Base-by-base conservation (phyloP, 2,888 invertebrate genomes). In the Craniophora ligustri region DNA sequence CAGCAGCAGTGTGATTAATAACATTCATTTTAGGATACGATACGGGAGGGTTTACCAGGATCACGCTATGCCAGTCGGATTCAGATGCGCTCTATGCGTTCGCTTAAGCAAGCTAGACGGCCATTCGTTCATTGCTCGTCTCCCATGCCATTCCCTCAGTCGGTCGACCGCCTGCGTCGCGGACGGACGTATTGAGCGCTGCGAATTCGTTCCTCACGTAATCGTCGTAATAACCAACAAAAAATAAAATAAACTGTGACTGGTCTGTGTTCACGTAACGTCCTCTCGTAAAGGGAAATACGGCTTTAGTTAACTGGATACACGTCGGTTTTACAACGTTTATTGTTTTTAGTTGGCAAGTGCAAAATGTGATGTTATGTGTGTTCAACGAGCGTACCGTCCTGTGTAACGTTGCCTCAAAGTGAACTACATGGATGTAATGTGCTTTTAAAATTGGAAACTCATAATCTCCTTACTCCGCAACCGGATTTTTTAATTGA, bases 291-390 rank as follows among this genome's bases (percentile, higher is more conserved):
- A 75, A 73, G 75, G 73, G 69, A 74, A 75, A 72, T 58, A 61
- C 76, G 66, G 69, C 67, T 71, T 74, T 70, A 67, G 64, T 72
- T 63, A 81, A 84, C 85, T 84, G 87, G 83, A 88, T 87, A 70
- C 76, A 78, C 73, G 81, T 77, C 78, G 81, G 81, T 82, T 81
- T 73, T 76, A 76, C 63, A 67, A 59, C 65, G 64, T 80, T 81
- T 78, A 81, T 86, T 86, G 85, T 87, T 89, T 84, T 81, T 79
- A 79, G 81, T 84, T 78, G 78, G 81, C 81, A 65, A 88, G 92
- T 92, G 92, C 89, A 89, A 92, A 91, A 92, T 92, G 92, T 93
- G 92, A 92, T 89, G 87, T 89, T 88, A 81, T 91, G 88, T 88
- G 87, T 92, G 92, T 70, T 85, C 83, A 86, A 81, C 82, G 74